These are phyloP conservation scores for Macrosteles quadrilineatus DNA, from an alignment of 1,140 invertebrate genomes.

Conservation along the genomic window DNA sequence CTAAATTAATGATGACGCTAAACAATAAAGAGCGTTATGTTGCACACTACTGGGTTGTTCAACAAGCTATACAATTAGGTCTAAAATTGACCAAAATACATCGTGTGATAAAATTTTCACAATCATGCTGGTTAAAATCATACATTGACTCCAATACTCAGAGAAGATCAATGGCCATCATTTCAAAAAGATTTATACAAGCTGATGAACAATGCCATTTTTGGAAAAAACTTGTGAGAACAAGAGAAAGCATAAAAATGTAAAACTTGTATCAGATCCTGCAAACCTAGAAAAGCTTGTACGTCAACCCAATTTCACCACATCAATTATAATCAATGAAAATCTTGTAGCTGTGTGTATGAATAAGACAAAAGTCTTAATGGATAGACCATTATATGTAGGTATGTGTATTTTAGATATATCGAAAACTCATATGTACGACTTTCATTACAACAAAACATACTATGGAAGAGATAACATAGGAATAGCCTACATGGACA, in stretches of 20 bases:
- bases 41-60: conserved; percentile 44
- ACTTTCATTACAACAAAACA: conserved; percentile 37
- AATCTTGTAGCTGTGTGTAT: conserved; percentile 32
- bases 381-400: conserved; percentile 34
- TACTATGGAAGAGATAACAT: conserved; percentile 18
- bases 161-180: conserved; percentile 41
- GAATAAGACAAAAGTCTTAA: conserved; percentile 13
- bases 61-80: conserved; percentile 40
- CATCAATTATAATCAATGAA: conserved; percentile 32
- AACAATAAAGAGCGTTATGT: conserved; percentile 42
- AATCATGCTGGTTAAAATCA: conserved; percentile 45
- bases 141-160: conserved; percentile 48
- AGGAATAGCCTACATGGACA: conserved; percentile 49
- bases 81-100: conserved; percentile 47
- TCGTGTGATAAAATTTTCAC: conserved; percentile 46
- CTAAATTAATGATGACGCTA: conserved; percentile 35
- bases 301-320: conserved; percentile 32
- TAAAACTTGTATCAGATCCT: conserved; percentile 43
- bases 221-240: conserved; percentile 49
- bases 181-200: conserved; percentile 50
- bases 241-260: conserved; percentile 43
- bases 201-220: conserved; percentile 49
- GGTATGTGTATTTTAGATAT: conserved; percentile 34
- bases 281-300: conserved; percentile 37
- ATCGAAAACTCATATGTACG: conserved; percentile 36